A percentile compares a stretch with the other conserved stretches of the same genome.
These are phyloP conservation scores for Pyrgilauda ruficollis DNA, from an alignment of 2,113 vertebrate genomes.

Conservation along the genomic window DNA sequence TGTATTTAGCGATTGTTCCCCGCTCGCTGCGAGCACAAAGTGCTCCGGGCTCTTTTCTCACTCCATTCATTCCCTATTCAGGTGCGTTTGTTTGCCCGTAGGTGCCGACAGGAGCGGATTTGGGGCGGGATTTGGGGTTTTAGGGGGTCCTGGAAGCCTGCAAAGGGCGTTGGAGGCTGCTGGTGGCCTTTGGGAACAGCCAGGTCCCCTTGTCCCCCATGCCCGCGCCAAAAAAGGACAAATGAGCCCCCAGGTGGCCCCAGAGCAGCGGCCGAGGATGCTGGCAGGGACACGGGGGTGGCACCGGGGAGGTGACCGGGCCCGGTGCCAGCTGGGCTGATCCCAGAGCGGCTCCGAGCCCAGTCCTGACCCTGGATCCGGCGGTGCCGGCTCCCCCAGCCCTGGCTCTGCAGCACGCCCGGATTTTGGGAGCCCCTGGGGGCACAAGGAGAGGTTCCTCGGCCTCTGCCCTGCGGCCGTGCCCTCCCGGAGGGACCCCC, in stretches of 20 bases:
- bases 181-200: not conserved
- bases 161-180: not conserved
- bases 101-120: not conserved
- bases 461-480: not conserved
- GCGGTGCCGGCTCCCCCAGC: not conserved
- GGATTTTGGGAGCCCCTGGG: not conserved
- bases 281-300: not conserved
- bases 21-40: conserved; percentile 58
- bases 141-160: not conserved
- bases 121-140: fast-evolving
- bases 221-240: not conserved
- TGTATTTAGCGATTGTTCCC: conserved; percentile 69
- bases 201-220: fast-evolving
- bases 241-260: fast-evolving
- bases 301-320: not conserved
- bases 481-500: not conserved
- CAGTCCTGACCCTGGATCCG: fast-evolving
- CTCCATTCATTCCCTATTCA: conserved; percentile 60
- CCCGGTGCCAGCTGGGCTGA: not conserved
- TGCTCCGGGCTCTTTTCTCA: conserved; percentile 31
- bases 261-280: not conserved
- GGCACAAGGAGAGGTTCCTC: fast-evolving
- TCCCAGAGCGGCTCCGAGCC: not conserved
- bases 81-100: conserved; percentile 29
- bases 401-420: fast-evolving